Conservation (phyloP, 1,140 invertebrate species). For the Lamellibrachia luymesi region DNA sequence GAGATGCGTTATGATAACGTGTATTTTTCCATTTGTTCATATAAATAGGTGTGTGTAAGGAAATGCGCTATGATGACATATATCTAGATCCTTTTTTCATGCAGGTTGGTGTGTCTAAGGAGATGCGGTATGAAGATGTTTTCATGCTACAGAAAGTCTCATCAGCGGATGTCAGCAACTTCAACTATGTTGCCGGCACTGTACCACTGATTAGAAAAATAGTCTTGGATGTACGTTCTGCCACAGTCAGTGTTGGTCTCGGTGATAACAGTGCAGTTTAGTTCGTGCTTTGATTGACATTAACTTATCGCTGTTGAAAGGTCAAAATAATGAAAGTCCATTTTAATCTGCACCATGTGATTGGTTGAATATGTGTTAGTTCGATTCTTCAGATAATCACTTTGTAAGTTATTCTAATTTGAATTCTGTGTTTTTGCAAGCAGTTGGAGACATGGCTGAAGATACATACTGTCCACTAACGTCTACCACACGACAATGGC, state of each 20-base stretch:
- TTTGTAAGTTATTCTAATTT: too few species aligned
- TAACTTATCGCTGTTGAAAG: too few species aligned
- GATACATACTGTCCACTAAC: too few species aligned
- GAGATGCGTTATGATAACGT: background rate
- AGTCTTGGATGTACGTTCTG: background rate
- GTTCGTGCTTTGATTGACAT: too few species aligned
- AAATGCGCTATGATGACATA: background rate
- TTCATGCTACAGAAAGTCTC: slow-evolving; percentile 25
- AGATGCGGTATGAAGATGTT: slow-evolving; percentile 26
- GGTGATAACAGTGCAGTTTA: slow-evolving; percentile 8
- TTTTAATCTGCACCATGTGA: too few species aligned
- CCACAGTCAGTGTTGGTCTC: slow-evolving; percentile 23
- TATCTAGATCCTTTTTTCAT: background rate
- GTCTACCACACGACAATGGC: too few species aligned
- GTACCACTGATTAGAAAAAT: slow-evolving; percentile 25
- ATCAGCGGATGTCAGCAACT: slow-evolving; percentile 12
- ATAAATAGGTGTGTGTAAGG: background rate
- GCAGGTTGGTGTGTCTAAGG: slow-evolving; percentile 5
- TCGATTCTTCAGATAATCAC: too few species aligned
- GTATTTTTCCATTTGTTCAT: background rate
- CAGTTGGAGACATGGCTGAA: too few species aligned
- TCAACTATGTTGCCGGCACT: slow-evolving; percentile 31
- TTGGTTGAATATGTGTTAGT: too few species aligned
- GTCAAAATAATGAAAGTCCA: too few species aligned
- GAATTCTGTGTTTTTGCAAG: too few species aligned